Conservation (phyloP, 92 coral and sea anemone species). For the Scolanthus callimorphus region DNA sequence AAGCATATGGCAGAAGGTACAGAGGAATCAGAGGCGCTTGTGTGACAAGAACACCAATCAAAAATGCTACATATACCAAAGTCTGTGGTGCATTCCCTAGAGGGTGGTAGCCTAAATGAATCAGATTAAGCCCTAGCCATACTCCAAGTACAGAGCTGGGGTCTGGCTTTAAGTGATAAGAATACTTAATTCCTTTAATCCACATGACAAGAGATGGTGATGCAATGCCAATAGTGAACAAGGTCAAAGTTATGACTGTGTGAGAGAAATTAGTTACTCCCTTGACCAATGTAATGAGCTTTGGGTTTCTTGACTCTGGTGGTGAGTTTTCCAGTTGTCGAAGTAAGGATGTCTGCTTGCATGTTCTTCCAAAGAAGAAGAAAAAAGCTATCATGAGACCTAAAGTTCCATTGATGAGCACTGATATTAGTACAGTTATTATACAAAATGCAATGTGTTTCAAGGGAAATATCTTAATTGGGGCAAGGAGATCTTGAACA, state of each 20-base stretch:
- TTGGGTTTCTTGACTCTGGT: constrained; percentile 16
- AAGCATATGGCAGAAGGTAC: constrained; percentile 59
- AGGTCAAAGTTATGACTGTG: constrained; percentile 48
- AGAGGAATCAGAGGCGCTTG: constrained; percentile 69
- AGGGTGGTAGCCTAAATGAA: constrained; percentile 56
- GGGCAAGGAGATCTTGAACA: constrained; percentile 11
- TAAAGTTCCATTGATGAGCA: constrained; percentile 63
- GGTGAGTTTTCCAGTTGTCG: constrained; percentile 30
- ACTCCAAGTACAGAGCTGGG: constrained; percentile 65
- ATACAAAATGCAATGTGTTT: constrained; percentile 38
- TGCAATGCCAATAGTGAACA: constrained; percentile 38
- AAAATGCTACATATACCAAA: constrained; percentile 62
- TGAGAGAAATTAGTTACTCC: constrained; percentile 54
- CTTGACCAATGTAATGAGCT: constrained; percentile 18
- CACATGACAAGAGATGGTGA: constrained; percentile 66
- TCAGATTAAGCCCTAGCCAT: constrained; percentile 50
- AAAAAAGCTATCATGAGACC: constrained; percentile 52
- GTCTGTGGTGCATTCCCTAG: constrained; percentile 57
- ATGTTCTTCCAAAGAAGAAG: constrained; percentile 50
- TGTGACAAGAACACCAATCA: constrained; percentile 62
- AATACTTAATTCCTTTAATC: constrained; percentile 44
- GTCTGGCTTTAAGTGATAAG: constrained; percentile 44
- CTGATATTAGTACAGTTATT: constrained; percentile 27
- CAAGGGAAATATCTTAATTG: constrained; percentile 16
- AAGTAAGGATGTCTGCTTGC: constrained; percentile 44